Evolutionary conservation across 2,113 vertebrate genomes (phyloP), one percentile per base, ranked within the genome.

Genomic region (Boleophthalmus pectinirostris): DNA sequence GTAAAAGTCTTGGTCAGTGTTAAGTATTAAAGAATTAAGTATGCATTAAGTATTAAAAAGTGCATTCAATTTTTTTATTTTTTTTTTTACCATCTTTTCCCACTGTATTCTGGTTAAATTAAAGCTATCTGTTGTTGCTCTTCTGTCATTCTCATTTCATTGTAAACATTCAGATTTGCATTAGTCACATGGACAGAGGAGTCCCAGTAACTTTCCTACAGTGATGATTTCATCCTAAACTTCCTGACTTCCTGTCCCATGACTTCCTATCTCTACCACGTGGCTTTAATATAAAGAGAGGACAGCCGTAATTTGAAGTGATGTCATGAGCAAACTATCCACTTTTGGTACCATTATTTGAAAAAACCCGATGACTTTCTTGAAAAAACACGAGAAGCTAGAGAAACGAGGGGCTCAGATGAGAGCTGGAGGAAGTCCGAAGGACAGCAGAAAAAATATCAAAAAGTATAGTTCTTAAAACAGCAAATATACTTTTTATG

Each of bases 181-280:
- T 21, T 23, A 0, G 8, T 35, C 25, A 33, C 9, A 46, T 12
- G 7, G 8, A 3, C 20, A 2, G 5, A 38, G 35, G 1, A 20
- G 6, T 1, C 6, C 24, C 3, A 25, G 83, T 84, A 86, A 79
- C 14, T 90, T 88, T 88, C 87, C 86, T 69, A 25, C 16, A 43
- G 4, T 54, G 51, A 15, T 81, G 69, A 84, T 35, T 13, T 73
- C 69, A 81, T 23, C 18, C 24, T 47, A 1, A 47, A 14, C 56
- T 25, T 60, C 57, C 13, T 15, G 24, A 15, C 56, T 58, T 60
- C 57, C 24, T 15, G 24, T 29, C 29, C 2, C 29, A 29, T 29
- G 29, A 29, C 29, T 29, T n/a, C n/a, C n/a, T n/a, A n/a, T 3
- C 12, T 23, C 0, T 9, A 24, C 24, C 56, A 57, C 56, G 24